Base-by-base conservation (phyloP, 2,888 invertebrate genomes). In the Acleris emargana region DNA sequence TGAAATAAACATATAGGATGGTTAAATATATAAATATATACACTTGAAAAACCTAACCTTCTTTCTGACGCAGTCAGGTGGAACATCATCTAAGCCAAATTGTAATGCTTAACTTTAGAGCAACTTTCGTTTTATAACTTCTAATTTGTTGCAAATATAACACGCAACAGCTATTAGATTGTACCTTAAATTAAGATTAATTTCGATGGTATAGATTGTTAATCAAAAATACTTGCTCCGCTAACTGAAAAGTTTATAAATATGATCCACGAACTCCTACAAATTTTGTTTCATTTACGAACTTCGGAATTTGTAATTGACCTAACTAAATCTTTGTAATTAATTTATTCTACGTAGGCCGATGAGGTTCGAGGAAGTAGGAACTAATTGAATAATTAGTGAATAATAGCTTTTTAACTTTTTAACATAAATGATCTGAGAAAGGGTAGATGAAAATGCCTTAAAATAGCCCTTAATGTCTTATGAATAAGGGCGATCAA, bases 271-370 rank as follows among this genome's bases (percentile, higher is more conserved):
- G 18, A 64, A 64, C 59, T 64, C 55, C 22, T n/a, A 42, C 49
- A 64, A 25, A 64, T 60, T 64, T 49, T 64, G 58, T 64, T 64
- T 59, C 47, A 50, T 38, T 58, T 54, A 47, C 32, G n/a, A 59
- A 28, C 42, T 53, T 28, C 38, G 58, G 53, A 38, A n/a, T 18
- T 49, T 18, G 17, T 49, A 20, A 54, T 59, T 60, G 64, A 59
- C 50, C 43, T 45, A 55, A 55, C 50, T 64, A 50, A 55, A 55
- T 50, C 45, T 5, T 42, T 17, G 16, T 64, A 59, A 59, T 59
- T 64, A 59, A 59, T 64, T 64, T 64, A 59, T 54, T 59, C 43
- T 25, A 45, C 17, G 57, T 57, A 45, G 49, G 38, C 54, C 59
- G 58, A 49, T 53, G 13, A 16, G n/a, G 47, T 22, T 25, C 52